phyloP scores from a whole-genome alignment of 2,113 vertebrate genomes.

The Mola mola region DNA sequence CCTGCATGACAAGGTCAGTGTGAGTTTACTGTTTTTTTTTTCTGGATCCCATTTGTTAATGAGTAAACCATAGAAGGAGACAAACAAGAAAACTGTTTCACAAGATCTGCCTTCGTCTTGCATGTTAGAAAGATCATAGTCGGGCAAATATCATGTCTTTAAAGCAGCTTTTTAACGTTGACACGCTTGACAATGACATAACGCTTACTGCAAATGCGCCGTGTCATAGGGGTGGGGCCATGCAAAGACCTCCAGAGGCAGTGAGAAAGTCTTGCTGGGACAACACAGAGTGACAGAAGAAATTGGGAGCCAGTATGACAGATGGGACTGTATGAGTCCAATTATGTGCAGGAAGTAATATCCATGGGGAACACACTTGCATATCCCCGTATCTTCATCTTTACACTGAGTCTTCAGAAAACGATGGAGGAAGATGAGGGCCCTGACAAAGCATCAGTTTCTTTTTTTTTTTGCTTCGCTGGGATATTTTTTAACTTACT shows the following conservation, averaged over 20 bases:
- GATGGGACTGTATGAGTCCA: conserved; percentile 42
- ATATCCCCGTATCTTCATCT: conserved; percentile 21
- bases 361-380: conserved; percentile 27
- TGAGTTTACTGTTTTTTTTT: too few relatives aligned
- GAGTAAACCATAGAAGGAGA: not conserved
- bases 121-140: conserved; percentile 3
- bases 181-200: conserved; percentile 50
- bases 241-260: conserved; percentile 26
- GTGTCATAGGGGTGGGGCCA: conserved; percentile 32
- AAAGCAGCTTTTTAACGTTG: conserved; percentile 39
- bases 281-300: conserved; percentile 47
- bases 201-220: conserved; percentile 19
- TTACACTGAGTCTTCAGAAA: conserved; percentile 30
- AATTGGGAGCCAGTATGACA: conserved; percentile 40
- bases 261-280: conserved; percentile 33
- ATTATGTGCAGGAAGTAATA: conserved; percentile 51
- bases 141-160: conserved; percentile 25
- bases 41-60: not conserved
- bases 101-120: conserved; percentile 1
- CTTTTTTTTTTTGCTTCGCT: conserved; percentile 11
- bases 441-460: conserved; percentile 18
- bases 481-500: not conserved
- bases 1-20: too few relatives aligned
- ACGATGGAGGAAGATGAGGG: not conserved
- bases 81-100: not conserved